phyloP scores from a whole-genome alignment of 2,797 vertebrate genomes.

The Ateles fusciceps region DNA sequence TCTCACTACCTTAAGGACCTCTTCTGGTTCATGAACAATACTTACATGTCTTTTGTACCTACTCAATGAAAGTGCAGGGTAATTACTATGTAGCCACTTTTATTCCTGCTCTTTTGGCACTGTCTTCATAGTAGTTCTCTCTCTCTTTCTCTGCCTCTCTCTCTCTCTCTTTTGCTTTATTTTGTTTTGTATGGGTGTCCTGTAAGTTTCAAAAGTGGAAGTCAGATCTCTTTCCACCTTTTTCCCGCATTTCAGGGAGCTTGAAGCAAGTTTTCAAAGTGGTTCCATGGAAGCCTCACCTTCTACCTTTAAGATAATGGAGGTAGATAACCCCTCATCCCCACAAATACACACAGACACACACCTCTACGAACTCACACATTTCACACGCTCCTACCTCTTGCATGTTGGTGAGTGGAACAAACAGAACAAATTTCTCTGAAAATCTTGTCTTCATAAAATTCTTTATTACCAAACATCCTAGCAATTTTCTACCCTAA shows the following conservation, averaged over 20 bases:
- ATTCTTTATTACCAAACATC: neutral
- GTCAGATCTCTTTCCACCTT: neutral
- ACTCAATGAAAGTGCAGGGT: neutral
- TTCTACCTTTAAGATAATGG: neutral
- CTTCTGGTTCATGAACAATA: neutral
- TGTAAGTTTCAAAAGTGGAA: neutral
- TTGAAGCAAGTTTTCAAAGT: neutral
- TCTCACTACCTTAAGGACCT: neutral
- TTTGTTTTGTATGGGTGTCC: neutral
- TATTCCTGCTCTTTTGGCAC: neutral
- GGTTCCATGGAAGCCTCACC: neutral
- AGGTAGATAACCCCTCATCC: too few species aligned
- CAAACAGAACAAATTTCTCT: neutral
- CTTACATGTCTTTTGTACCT: neutral
- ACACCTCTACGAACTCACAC: neutral
- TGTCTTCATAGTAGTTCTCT: neutral
- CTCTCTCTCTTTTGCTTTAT: neutral
- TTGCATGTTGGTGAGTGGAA: neutral
- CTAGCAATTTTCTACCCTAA: neutral
- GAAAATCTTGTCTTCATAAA: neutral
- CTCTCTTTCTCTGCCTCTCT: neutral
- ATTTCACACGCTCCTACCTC: neutral
- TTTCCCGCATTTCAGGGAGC: neutral
- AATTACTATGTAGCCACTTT: neutral
- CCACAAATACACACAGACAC: neutral